Conservation (phyloP, 2,113 vertebrate species). For the Mugil cephalus region DNA sequence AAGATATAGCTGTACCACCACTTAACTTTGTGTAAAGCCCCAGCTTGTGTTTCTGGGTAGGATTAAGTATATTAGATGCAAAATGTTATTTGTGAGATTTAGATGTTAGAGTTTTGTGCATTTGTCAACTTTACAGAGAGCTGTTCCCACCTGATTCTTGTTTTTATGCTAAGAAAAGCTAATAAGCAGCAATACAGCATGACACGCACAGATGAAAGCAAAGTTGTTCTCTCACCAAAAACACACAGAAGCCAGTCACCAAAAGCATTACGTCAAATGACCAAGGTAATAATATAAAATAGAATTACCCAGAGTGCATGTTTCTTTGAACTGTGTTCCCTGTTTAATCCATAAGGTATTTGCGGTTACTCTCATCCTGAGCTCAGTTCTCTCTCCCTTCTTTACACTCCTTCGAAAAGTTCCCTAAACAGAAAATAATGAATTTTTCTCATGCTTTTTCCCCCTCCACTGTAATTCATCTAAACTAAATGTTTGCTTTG, state of each 20-base stretch:
- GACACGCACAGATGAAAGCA: not conserved
- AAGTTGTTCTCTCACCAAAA: not conserved
- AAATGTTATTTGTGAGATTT: not conserved
- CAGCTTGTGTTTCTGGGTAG: not conserved
- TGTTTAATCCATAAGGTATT: not conserved
- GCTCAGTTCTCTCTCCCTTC: slow-evolving; percentile 8
- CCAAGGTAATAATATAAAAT: not conserved
- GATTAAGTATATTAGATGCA: not conserved
- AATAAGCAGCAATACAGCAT: not conserved
- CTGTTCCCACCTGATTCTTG: not conserved
- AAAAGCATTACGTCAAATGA: not conserved
- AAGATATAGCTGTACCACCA: not conserved
- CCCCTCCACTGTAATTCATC: slow-evolving; percentile 69
- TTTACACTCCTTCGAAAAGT: slow-evolving; percentile 10
- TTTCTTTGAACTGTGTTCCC: too few relatives aligned
- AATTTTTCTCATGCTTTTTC: slow-evolving; percentile 50
- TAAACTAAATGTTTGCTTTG: slow-evolving; percentile 79
- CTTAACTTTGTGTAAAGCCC: too few relatives aligned
- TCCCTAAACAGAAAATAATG: slow-evolving; percentile 31
- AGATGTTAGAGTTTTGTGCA: not conserved
- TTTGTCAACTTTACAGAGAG: not conserved
- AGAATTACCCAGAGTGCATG: not conserved
- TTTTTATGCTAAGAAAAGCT: not conserved
- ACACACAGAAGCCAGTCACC: not conserved
- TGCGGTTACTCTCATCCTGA: not conserved